Base-by-base conservation (phyloP, 1,140 invertebrate genomes). In the Sesamia nonagrioides region DNA sequence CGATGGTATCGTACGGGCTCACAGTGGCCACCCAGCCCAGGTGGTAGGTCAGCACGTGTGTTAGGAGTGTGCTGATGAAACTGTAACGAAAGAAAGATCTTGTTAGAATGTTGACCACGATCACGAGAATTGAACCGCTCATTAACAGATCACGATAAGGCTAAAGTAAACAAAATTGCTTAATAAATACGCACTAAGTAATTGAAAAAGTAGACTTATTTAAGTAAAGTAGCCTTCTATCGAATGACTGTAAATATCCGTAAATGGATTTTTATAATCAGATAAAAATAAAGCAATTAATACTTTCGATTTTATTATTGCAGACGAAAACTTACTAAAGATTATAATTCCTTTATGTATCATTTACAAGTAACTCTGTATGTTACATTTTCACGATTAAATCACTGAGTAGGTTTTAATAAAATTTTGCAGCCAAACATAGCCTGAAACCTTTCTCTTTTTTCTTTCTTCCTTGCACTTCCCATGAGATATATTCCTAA, bases 1-100 rank as follows among this genome's bases (percentile, higher is more conserved):
- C 90, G 0, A 89, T 81, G 1, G 84, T 82, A 35, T 95, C 93
- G 82, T 95, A 95, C 0, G 95, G 95, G 77, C 95, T 95, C 13
- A 98, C 97, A 0, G 97, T 98, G 27, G 97, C 96, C 63, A 98
- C 98, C 98, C 98, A 99, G 2, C 98, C 98, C 18, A 98, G 95
- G 92, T 99, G 98, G 95, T 98, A 96, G 0, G 98, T 98, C 58
- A 99, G 93, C 33, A 99, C 97, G 75, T 98, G 97, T 6, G 98
- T 99, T 27, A 99, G 90, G 69, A 99, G 95, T 15, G 97, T 98
- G 89, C 98, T 98, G 73, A 99, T 96, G 95, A 99, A 99, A 95
- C 98, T 99, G 95, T 69, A 93, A 91, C 71, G 13, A 60, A 50
- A 66, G 58, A 60, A 42, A 6, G 17, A 60, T 8, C 35, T 42